Evolutionary conservation across 1,140 invertebrate species (phyloP).

Genomic region (Schlechtendalia chinensis): DNA sequence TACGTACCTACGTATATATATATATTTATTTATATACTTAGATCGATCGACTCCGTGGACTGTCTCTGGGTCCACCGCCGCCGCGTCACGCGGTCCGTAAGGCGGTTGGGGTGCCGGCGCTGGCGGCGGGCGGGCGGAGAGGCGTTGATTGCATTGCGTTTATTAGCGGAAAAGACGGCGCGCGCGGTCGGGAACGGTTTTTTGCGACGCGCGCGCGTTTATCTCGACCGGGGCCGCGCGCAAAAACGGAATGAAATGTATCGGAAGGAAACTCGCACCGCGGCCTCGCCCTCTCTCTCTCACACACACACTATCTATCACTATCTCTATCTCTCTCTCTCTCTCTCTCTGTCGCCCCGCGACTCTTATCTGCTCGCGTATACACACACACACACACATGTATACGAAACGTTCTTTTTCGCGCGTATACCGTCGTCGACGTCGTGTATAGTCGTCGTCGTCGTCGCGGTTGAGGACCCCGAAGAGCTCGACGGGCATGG

Average conservation of each 20-base stretch:
- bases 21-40: no score
- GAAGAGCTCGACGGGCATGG: not conserved
- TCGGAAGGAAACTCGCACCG: slow-evolving; percentile 47
- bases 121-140: not conserved
- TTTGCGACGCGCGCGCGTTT: slow-evolving; percentile 40
- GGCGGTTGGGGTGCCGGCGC: not conserved
- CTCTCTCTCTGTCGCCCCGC: no score
- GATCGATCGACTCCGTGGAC: no score
- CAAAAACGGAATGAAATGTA: slow-evolving; percentile 50
- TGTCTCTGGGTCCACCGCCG: not conserved
- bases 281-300: no score
- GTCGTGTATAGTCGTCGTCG: not conserved
- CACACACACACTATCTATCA: no score
- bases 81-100: no score
- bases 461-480: slow-evolving; percentile 13
- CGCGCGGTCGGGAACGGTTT: slow-evolving; percentile 12
- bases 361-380: slow-evolving; percentile 30
- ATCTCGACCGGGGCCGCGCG: slow-evolving; percentile 42
- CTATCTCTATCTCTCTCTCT: no score
- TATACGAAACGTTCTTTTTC: slow-evolving; percentile 20
- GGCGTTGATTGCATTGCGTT: slow-evolving; percentile 44
- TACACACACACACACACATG: not conserved
- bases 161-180: slow-evolving; percentile 48
- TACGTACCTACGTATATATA: no score
- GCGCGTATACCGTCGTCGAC: not conserved